Evolutionary conservation across 1,140 invertebrate species (phyloP).

Genomic region (Acromyrmex charruanus): DNA sequence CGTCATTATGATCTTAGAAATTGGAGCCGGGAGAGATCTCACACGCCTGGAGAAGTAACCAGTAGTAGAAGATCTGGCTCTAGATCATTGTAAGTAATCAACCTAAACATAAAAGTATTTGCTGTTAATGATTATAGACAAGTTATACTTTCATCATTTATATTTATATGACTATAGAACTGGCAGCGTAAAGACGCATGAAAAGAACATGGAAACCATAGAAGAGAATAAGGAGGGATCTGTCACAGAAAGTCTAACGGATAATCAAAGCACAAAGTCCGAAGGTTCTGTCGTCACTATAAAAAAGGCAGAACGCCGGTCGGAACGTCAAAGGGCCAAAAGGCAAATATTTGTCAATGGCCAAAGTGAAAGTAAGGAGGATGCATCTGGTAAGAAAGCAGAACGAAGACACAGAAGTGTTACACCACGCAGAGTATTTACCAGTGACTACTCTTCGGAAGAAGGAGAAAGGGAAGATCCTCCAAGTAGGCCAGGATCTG

Average conservation of each 20-base stretch:
- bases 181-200: constrained; percentile 70
- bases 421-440: constrained; percentile 73
- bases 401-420: constrained; percentile 73
- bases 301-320: constrained; percentile 80
- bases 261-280: constrained; percentile 62
- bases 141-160: not conserved
- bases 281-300: constrained; percentile 69
- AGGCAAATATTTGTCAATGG: constrained; percentile 81
- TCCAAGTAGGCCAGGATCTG: constrained; percentile 76
- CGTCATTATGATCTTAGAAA: constrained; percentile 82
- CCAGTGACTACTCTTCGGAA: constrained; percentile 85
- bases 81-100: constrained; percentile 76
- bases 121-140: not conserved
- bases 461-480: constrained; percentile 82
- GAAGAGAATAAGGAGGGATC: constrained; percentile 65
- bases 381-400: constrained; percentile 58
- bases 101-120: not conserved
- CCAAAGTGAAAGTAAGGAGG: constrained; percentile 77
- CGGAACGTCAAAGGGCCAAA: constrained; percentile 82
- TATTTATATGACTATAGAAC: constrained; percentile 60
- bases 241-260: constrained; percentile 32
- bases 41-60: constrained; percentile 81
- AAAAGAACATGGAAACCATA: constrained; percentile 79
- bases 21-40: constrained; percentile 81
- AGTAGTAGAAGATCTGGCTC: constrained; percentile 78